Base-by-base conservation (phyloP, 1,140 invertebrate genomes). In the Diploscapter pachys region DNA sequence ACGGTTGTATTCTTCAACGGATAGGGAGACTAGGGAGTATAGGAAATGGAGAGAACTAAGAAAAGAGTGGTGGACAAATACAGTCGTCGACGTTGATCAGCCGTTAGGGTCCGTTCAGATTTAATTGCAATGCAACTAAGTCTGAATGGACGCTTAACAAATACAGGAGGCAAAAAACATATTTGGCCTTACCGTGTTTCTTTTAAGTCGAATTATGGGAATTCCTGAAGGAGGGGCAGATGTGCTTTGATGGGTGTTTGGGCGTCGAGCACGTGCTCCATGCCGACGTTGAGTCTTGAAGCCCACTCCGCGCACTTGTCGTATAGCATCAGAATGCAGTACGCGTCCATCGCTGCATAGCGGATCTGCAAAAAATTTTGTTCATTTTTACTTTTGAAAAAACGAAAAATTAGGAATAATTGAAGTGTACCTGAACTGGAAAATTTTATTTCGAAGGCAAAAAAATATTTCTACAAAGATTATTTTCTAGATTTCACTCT, bases 311-410 rank as follows among this genome's bases (percentile, higher is more conserved):
- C 48, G 74, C 79, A 80, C 4, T 56, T 51, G 6, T 80, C 79
- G 8, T 68, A 79, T 3, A 80, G 48, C 79, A 80, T 68, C 31
- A 80, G 64, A 31, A 73, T 55, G 51, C 69, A 80, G 55, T 79
- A 80, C 9, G 79, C 79, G 57, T 80, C 79, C 68, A 80, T 72
- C 50, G 79, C 79, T 2, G 79, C 79, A 71, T 80, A 80, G 9
- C 75, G 76, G 4, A 80, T 54, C 78, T 79, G 59, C 76, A 79
- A 63, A 1, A 59, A 31, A 59, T 59, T 59, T 11, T 59, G 57
- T 11, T 59, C 9, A 9, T 59, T 59, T 59, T 9, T 59, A 11
- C 2, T 59, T 9, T 9, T 59, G 57, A 59, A 59, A 59, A 59
- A 59, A 8, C 57, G n/a, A 59, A 59, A 59, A 8, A 59, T 8